Evolutionary conservation across 2,113 vertebrate genomes (phyloP).

Genomic region (Python bivittatus): DNA sequence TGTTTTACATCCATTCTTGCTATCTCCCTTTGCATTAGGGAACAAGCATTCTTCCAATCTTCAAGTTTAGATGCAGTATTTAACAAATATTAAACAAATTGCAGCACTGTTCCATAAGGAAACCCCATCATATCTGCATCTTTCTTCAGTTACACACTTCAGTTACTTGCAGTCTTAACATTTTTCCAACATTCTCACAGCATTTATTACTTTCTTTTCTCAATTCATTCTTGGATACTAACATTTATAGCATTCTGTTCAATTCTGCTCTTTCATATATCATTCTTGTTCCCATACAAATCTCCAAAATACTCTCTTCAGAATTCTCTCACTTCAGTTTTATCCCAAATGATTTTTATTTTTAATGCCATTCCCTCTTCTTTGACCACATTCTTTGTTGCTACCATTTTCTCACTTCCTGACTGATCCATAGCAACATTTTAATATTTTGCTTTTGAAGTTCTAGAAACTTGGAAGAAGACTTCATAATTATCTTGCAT

Average conservation of each 20-base stretch:
- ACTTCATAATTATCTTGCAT: neutral
- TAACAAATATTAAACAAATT: neutral
- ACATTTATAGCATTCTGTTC: neutral
- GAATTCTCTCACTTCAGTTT: neutral
- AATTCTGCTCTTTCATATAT: neutral
- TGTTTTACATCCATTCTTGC: neutral
- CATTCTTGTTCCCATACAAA: neutral
- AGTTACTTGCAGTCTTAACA: neutral
- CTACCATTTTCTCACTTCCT: neutral
- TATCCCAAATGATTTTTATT: neutral
- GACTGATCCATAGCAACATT: neutral
- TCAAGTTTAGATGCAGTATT: neutral
- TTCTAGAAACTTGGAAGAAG: neutral
- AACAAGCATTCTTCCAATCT: neutral
- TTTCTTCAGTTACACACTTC: neutral
- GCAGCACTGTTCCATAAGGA: neutral
- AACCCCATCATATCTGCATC: neutral
- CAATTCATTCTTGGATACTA: neutral
- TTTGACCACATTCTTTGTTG: neutral
- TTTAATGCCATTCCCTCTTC: neutral
- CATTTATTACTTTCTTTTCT: neutral
- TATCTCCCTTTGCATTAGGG: neutral
- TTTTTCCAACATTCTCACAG: neutral
- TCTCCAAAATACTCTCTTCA: neutral
- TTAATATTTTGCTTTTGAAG: neutral